phyloP scores from a whole-genome alignment of 2,797 vertebrate genomes.

The Lates japonicus region DNA sequence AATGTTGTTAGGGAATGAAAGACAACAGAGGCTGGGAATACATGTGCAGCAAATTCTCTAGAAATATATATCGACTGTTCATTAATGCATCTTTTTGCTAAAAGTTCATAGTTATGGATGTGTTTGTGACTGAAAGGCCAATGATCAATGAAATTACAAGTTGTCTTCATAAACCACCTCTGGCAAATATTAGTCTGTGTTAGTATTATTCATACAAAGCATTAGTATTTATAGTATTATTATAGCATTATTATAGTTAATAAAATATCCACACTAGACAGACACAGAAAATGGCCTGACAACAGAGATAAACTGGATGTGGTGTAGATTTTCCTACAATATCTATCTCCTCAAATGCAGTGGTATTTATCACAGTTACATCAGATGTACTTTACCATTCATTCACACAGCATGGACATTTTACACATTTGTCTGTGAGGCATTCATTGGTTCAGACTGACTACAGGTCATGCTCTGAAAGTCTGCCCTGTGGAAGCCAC shows the following conservation, averaged over 20 bases:
- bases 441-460: neutral
- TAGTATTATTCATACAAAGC: neutral
- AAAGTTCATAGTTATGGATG: neutral
- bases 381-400: neutral
- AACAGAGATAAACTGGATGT: neutral
- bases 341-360: neutral
- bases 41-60: neutral
- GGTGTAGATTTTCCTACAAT: neutral
- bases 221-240: too few species aligned
- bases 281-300: neutral
- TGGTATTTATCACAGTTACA: neutral
- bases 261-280: neutral
- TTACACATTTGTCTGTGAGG: neutral
- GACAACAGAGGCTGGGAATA: neutral
- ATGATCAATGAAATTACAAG: neutral
- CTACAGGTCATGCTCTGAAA: neutral
- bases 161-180: neutral
- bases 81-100: neutral
- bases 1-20: neutral
- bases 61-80: neutral
- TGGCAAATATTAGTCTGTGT: neutral
- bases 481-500: neutral
- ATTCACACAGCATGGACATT: neutral
- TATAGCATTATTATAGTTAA: too few species aligned
- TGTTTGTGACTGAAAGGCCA: conserved; percentile 11